These are phyloP conservation scores for Pseudococcus viburni DNA, from an alignment of 2,888 invertebrate genomes.

Conservation along the genomic window DNA sequence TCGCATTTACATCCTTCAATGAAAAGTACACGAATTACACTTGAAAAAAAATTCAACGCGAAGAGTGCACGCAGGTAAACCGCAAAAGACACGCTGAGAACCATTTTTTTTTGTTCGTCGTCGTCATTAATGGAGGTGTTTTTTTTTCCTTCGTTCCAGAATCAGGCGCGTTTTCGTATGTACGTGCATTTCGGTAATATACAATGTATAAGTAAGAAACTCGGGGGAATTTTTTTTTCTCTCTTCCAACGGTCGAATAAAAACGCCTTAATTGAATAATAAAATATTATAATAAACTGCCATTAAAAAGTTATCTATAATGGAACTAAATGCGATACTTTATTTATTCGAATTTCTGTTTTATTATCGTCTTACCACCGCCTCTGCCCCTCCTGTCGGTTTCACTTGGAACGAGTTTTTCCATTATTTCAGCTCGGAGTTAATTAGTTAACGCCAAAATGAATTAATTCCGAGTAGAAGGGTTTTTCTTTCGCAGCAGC, in stretches of 20 bases:
- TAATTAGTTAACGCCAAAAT: slow-evolving; percentile 62
- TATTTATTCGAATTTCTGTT: slow-evolving; percentile 57
- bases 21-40: not conserved
- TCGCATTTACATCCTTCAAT: slow-evolving; percentile 20
- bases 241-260: slow-evolving; percentile 21
- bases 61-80: not conserved
- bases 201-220: slow-evolving; percentile 43
- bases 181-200: slow-evolving; percentile 34
- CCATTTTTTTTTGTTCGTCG: slow-evolving; percentile 18
- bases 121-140: slow-evolving; percentile 38
- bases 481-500: slow-evolving; percentile 43
- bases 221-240: slow-evolving; percentile 22
- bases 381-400: not conserved
- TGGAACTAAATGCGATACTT: slow-evolving; percentile 62
- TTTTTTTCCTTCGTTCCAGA: not conserved
- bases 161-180: slow-evolving; percentile 39
- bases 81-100: slow-evolving; percentile 44
- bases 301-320: slow-evolving; percentile 65
- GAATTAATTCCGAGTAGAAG: slow-evolving; percentile 59
- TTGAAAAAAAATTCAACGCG: slow-evolving; percentile 21
- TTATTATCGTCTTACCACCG: slow-evolving; percentile 44
- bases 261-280: slow-evolving; percentile 62
- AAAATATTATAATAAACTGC: slow-evolving; percentile 64
- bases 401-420: slow-evolving; percentile 59
- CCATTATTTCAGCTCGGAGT: slow-evolving; percentile 58